Evolutionary conservation across 2,888 invertebrate species (phyloP).

Genomic region (Caenorhabditis virilis): DNA sequence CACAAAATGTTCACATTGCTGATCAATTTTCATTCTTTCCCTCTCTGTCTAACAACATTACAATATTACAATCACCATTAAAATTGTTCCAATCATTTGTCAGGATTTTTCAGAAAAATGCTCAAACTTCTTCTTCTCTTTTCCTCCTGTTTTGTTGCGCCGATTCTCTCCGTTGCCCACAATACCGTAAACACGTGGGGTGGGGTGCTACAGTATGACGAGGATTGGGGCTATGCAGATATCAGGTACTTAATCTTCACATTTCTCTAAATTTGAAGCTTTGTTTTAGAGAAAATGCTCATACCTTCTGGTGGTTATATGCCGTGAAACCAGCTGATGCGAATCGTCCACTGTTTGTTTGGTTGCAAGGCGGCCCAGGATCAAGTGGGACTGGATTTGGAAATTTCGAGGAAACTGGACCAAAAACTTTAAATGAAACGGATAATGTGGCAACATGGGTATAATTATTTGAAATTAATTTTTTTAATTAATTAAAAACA

Average conservation of each 20-base stretch:
- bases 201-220: slow-evolving; percentile 46
- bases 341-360: slow-evolving; percentile 79
- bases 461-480: slow-evolving; percentile 60
- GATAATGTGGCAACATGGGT: slow-evolving; percentile 81
- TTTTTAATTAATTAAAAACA: slow-evolving; percentile 1
- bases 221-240: slow-evolving; percentile 51
- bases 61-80: too few species aligned
- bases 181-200: slow-evolving; percentile 52
- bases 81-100: too few species aligned
- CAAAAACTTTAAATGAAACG: slow-evolving; percentile 76
- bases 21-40: too few species aligned
- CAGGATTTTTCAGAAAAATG: slow-evolving; percentile 22
- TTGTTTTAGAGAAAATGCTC: slow-evolving; percentile 42
- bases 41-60: too few species aligned
- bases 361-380: slow-evolving; percentile 85
- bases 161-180: slow-evolving; percentile 21
- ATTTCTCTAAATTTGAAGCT: not conserved
- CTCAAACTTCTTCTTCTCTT: slow-evolving; percentile 10
- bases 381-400: slow-evolving; percentile 82
- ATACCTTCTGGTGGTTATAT: slow-evolving; percentile 77
- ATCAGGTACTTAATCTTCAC: slow-evolving; percentile 12
- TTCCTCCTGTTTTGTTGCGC: slow-evolving; percentile 9
- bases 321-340: slow-evolving; percentile 69
- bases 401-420: slow-evolving; percentile 85
- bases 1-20: too few species aligned